phyloP scores from a whole-genome alignment of 2,888 invertebrate species.

The Aleiodes alternator region DNA sequence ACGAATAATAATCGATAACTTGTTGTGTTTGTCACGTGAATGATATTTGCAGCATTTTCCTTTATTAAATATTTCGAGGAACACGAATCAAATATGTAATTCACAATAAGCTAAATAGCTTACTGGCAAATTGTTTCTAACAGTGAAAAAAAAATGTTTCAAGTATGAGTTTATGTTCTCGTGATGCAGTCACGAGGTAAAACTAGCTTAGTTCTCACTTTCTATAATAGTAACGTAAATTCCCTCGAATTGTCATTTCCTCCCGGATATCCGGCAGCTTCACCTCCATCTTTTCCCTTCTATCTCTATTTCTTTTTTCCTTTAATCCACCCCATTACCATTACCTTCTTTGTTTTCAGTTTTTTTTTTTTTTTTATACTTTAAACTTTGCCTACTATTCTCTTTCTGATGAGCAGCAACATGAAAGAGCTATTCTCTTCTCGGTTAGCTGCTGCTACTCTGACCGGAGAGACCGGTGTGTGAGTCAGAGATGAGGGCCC shows the following conservation, averaged over 20 bases:
- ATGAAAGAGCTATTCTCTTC: background rate
- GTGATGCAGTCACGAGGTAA: conserved; percentile 5
- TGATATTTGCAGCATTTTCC: too few relatives aligned
- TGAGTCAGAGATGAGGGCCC: conserved; percentile 18
- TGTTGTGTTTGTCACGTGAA: too few relatives aligned
- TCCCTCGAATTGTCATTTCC: conserved; percentile 39
- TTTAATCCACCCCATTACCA: conserved; percentile 10
- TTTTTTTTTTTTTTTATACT: conserved; percentile 17
- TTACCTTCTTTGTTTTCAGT: background rate
- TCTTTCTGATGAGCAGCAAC: conserved; percentile 13
- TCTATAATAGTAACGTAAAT: conserved; percentile 27
- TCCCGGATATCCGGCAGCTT: conserved; percentile 46
- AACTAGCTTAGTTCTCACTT: conserved; percentile 15
- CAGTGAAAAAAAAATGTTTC: background rate
- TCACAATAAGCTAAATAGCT: too few relatives aligned
- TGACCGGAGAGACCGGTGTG: conserved; percentile 11
- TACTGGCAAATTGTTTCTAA: too few relatives aligned
- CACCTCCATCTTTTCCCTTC: conserved; percentile 32
- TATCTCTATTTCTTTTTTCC: background rate
- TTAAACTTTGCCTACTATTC: conserved; percentile 36
- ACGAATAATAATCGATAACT: too few relatives aligned
- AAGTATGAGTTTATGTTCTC: background rate
- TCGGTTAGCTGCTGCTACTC: conserved; percentile 16
- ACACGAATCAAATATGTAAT: too few relatives aligned
- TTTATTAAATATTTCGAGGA: too few relatives aligned